These are phyloP conservation scores for Sarcophaga carnaria DNA, from an alignment of 2,888 invertebrate species.

Conservation along the genomic window DNA sequence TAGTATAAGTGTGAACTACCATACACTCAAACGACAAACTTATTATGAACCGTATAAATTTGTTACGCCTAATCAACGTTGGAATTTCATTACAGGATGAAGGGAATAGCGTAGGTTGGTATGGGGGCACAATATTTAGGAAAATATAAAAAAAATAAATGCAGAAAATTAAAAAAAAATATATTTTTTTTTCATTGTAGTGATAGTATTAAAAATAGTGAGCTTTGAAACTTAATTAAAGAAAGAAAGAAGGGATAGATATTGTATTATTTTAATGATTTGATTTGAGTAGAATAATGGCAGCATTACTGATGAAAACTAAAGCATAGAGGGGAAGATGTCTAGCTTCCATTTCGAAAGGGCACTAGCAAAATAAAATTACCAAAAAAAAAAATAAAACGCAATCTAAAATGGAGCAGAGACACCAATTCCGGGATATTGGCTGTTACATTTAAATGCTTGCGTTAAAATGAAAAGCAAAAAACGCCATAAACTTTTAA, in stretches of 20 bases:
- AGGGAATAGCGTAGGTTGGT: slow-evolving; percentile 27
- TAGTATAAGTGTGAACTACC: background rate
- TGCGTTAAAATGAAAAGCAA: too few relatives aligned
- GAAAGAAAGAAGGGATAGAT: too few relatives aligned
- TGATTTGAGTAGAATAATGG: slow-evolving; percentile 1
- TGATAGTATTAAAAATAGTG: slow-evolving; percentile 24
- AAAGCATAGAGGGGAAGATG: too few relatives aligned
- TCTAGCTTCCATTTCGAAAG: too few relatives aligned
- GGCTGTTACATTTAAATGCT: too few relatives aligned
- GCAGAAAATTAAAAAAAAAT: slow-evolving; percentile 19
- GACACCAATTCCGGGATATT: too few relatives aligned
- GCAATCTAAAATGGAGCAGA: too few relatives aligned
- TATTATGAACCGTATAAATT: slow-evolving; percentile 30
- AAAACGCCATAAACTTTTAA: too few relatives aligned
- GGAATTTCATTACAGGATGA: slow-evolving; percentile 64
- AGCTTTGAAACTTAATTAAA: too few relatives aligned
- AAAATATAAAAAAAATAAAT: slow-evolving; percentile 20
- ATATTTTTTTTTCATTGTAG: background rate
- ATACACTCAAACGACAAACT: background rate
- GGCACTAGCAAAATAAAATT: too few relatives aligned
- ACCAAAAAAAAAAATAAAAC: too few relatives aligned
- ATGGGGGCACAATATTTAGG: slow-evolving; percentile 35
- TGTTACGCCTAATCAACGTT: slow-evolving; percentile 65
- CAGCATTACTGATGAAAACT: too few relatives aligned
- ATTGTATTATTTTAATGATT: slow-evolving; percentile 6